Base-by-base conservation (phyloP, 1,140 invertebrate species). In the Drosophila setifemur region DNA sequence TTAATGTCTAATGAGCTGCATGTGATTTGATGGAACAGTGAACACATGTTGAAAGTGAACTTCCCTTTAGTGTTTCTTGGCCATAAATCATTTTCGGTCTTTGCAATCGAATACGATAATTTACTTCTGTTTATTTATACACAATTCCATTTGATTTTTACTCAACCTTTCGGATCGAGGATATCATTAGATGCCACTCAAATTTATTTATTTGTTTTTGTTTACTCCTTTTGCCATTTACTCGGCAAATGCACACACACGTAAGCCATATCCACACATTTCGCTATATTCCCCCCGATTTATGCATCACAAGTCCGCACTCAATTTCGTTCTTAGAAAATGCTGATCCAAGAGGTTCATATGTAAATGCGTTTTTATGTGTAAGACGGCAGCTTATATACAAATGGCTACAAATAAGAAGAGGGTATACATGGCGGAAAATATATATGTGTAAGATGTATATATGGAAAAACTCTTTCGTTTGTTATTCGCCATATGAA, bases 401-500 rank as follows among this genome's bases (percentile, higher is more conserved):
- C 37, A 61, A 44, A 54, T 39, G 26, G 8, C 8, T 44, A 54
- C 50, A 44, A 53, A 67, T 67, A 64, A n/a, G n/a, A n/a, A n/a
- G n/a, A n/a, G n/a, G n/a, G n/a, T n/a, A n/a, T n/a, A n/a, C 53
- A 18, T 53, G 47, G 60, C 25, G 64, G 16, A 40, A 50, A 28
- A 25, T 33, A 19, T 48, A 58, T 43, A 50, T 21, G 26, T 9
- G 37, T 53, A 63, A 3, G 23, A 25, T 45, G 21, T 25, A 25
- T 52, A 29, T 5, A 12, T n/a, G 21, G 28, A 44, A 66, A 70
- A 55, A 70, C 16, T 40, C 35, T 33, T 26, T 40, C 35, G 50
- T 40, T 69, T 69, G 66, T 66, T 71, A 48, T 52, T 66, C 39
- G 44, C 42, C 75, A 33, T 42, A 53, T 73, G 54, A 67, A 72